Evolutionary conservation across 2,113 vertebrate species (phyloP).

Genomic region (Hypomesus transpacificus): DNA sequence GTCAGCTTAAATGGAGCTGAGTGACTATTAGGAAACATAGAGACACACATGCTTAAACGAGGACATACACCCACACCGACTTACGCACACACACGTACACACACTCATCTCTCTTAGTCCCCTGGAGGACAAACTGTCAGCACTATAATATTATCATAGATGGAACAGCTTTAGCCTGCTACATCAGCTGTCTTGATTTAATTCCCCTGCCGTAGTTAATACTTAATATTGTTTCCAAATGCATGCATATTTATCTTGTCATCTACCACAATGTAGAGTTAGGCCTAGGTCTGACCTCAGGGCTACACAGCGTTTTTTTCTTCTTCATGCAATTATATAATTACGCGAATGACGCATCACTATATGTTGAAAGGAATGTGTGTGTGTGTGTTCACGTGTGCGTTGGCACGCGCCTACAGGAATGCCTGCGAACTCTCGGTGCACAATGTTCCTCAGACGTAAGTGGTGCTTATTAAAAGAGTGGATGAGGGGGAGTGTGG

Average conservation of each 20-base stretch:
- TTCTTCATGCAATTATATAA: too few relatives aligned
- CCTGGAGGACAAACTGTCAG: too few relatives aligned
- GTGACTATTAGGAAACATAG: background rate
- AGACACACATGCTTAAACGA: background rate
- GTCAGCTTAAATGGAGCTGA: background rate
- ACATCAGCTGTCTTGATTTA: too few relatives aligned
- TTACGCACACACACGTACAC: background rate
- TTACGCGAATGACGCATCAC: too few relatives aligned
- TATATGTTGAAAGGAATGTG: background rate
- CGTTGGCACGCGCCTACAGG: too few relatives aligned
- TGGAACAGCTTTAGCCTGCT: too few relatives aligned
- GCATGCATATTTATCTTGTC: slow-evolving; percentile 1
- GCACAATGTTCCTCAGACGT: background rate
- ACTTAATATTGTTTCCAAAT: background rate
- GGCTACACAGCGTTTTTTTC: too few relatives aligned
- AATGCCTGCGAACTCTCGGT: background rate
- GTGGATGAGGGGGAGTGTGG: background rate
- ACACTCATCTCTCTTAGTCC: background rate
- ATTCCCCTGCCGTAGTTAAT: background rate
- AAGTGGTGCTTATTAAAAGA: slow-evolving; percentile 15
- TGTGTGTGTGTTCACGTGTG: slow-evolving; percentile 1
- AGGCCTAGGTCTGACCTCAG: too few relatives aligned
- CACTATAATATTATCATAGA: too few relatives aligned
- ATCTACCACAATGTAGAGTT: background rate
- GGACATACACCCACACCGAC: background rate